Base-by-base conservation (phyloP, 2,113 vertebrate genomes). In the Semicossyphus pulcher region DNA sequence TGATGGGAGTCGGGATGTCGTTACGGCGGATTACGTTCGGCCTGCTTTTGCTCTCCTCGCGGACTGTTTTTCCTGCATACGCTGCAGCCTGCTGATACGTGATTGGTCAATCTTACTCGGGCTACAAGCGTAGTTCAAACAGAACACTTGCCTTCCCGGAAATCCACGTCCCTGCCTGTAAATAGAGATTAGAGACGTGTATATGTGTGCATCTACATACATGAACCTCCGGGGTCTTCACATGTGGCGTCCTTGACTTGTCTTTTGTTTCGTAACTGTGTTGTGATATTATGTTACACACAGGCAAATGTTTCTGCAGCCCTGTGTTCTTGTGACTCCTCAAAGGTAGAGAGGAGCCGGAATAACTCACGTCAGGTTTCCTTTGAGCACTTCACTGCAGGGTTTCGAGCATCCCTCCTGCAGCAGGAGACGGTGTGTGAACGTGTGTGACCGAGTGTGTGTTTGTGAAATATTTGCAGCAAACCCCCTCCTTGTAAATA, bases 401-500 rank as follows among this genome's bases (percentile, higher is more conserved):
- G 48, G 48, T 20, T 26, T 20, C 0, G 0, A 20, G 29, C 29
- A 2, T 20, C 11, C 1, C 41, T 34, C 15, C 54, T 48, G 60
- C 56, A 31, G 45, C 4, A 8, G 25, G 32, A 37, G 39, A 42
- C 1, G 10, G 10, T 16, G 10, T 16, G 32, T 23, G 29, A 49
- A 3, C 28, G 26, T 54, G n/a, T n/a, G 14, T 25, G 12, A 14
- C 31, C 11, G 10, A 15, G n/a, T 8, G 71, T 42, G 32, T 42
- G 26, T 36, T 34, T 39, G 32, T n/a, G 49, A 26, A 20, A 5
- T 36, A 34, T 34, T 34, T 42, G 15, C 28, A 25, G 59, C 29
- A 59, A 23, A 57, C 32, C 10, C 26, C 26, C 25, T 10, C 2
- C 16, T 56, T 39, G 65, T 67, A 72, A 68, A 79, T 58, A 74